These are phyloP conservation scores for Ceratitis capitata DNA, from an alignment of 1,140 invertebrate species.

Conservation along the genomic window DNA sequence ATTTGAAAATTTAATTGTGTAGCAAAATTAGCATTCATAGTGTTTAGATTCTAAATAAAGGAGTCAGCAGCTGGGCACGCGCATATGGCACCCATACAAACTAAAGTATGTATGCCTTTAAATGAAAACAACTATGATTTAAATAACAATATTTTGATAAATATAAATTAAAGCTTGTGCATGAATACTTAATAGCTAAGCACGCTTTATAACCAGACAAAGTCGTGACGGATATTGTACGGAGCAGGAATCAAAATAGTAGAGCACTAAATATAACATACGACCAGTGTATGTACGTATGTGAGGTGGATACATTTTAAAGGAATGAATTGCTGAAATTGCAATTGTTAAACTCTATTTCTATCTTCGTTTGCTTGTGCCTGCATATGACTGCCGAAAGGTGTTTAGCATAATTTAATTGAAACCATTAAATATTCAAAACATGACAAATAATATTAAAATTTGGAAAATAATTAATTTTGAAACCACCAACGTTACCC, in stretches of 20 bases:
- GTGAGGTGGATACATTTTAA: no score
- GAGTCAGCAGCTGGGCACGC: not conserved
- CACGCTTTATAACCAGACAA: not conserved
- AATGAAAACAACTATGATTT: no score
- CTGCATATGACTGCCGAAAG: no score
- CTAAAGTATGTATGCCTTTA: not conserved
- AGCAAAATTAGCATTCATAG: not conserved
- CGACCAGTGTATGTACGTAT: no score
- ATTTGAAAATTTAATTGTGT: not conserved
- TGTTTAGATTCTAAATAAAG: not conserved
- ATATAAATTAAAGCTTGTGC: not conserved
- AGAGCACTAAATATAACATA: not conserved
- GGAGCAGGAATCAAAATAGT: not conserved
- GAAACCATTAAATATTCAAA: not conserved
- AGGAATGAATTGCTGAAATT: not conserved
- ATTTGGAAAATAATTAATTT: conserved; percentile 8
- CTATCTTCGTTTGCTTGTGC: no score
- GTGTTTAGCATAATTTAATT: no score
- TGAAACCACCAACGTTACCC: not conserved
- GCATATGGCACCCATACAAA: not conserved
- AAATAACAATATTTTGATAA: not conserved
- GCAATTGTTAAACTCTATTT: not conserved
- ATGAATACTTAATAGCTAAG: not conserved
- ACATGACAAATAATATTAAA: not conserved
- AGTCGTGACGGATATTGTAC: conserved; percentile 18